Base-by-base conservation (phyloP, 2,888 invertebrate genomes). In the Tinea semifulvella region DNA sequence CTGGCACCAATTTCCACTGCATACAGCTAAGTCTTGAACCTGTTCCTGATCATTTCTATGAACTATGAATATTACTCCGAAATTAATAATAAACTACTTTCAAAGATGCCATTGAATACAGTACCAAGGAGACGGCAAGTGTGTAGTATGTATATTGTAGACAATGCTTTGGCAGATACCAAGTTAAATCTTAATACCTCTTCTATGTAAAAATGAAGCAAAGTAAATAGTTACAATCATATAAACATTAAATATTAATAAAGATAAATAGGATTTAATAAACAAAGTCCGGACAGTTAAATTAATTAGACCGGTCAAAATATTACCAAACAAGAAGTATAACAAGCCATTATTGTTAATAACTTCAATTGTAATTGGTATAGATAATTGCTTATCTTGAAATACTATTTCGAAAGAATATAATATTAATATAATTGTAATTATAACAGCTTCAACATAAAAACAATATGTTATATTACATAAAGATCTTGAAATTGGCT, bases 231-330 rank as follows among this genome's bases (percentile, higher is more conserved):
- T 65, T n/a, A 68, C 31, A 13, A 84, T 56, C 85, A 88, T 85
- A 56, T 90, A 89, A 10, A 67, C 28, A 49, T 76, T 70, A 49
- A 89, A 61, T 56, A 89, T 83, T 0, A 79, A 2, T 52, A 88
- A 63, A 56, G 84, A 80, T 22, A 55, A 51, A 10, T 49, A 10
- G 13, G 56, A 55, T 17, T 65, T 61, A 2, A 85, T 64, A 2
- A 82, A 63, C 43, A 85, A 65, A 2, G 96, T 92, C 49, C 83
- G 75, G 10, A 91, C 68, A 8, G 75, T 68, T 59, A 94, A 76
- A 74, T 97, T 97, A 3, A 95, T 81, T 2, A 86, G 58, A 7
- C 97, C 97, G 0, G 97, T 98, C 11, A 91, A 61, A 20, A 96
- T 52, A 77, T 98, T 98, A 1, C 90, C 87, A 10, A 90, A 51